A percentile compares a stretch with the other conserved stretches of the same genome.
These are phyloP conservation scores for Dendroctonus valens DNA, from an alignment of 1,140 invertebrate genomes.

Conservation along the genomic window DNA sequence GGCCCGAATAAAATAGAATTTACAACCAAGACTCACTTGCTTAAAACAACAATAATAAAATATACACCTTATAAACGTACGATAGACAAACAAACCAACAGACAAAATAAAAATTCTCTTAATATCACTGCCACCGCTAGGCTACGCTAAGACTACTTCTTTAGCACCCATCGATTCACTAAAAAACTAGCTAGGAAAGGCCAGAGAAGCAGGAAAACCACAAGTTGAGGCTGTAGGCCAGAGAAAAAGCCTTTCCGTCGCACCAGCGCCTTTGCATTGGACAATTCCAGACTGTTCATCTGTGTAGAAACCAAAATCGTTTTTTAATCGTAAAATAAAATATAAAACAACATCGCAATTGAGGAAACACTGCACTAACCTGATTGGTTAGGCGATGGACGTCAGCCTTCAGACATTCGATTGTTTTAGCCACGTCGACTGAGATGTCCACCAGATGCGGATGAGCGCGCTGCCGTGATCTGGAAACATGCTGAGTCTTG, in stretches of 20 bases:
- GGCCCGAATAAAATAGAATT: too few relatives aligned
- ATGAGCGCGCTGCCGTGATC: conserved; percentile 35
- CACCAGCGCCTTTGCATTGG: conserved; percentile 6
- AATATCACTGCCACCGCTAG: too few relatives aligned
- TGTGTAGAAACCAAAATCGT: conserved; percentile 27
- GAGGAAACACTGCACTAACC: conserved; percentile 38
- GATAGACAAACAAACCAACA: too few relatives aligned
- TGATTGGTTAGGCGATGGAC: conserved; percentile 51
- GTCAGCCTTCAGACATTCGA: conserved; percentile 51
- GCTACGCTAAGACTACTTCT: background rate
- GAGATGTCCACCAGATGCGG: conserved; percentile 42
- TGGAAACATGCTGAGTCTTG: conserved; percentile 37
- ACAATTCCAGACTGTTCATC: conserved; percentile 14
- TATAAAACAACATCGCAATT: too few relatives aligned
- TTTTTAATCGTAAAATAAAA: too few relatives aligned
- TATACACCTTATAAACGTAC: too few relatives aligned
- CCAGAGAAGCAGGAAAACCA: conserved; percentile 59
- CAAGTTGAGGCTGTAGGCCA: conserved; percentile 54
- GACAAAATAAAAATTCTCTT: too few relatives aligned
- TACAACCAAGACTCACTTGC: too few relatives aligned
- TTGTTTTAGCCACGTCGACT: conserved; percentile 51
- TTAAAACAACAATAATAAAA: too few relatives aligned
- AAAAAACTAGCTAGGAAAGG: conserved; percentile 58
- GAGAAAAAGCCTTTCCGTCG: conserved; percentile 32
- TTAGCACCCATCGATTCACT: conserved; percentile 42